These are phyloP conservation scores for Apocheima hispidaria DNA, from an alignment of 2,888 invertebrate genomes.

Conservation along the genomic window DNA sequence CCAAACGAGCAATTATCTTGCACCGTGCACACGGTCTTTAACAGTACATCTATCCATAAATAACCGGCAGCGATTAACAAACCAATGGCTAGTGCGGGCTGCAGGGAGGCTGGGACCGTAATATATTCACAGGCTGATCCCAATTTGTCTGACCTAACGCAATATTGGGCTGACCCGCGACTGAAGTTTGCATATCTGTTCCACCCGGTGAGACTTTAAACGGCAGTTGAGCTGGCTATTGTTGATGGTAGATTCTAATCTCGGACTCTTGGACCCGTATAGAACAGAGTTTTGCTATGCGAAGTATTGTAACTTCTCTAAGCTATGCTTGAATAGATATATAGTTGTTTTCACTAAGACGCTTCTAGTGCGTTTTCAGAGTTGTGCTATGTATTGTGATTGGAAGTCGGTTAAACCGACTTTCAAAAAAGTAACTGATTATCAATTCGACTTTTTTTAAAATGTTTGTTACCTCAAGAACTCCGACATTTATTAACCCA, in stretches of 20 bases:
- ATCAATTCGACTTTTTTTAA: no score
- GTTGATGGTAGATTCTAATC: conserved; percentile 31
- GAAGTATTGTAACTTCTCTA: background rate
- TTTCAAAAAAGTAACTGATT: no score
- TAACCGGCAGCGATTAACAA: conserved; percentile 83
- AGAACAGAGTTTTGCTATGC: background rate
- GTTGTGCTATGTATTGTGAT: no score
- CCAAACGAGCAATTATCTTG: background rate
- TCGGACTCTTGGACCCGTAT: conserved; percentile 12
- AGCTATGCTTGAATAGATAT: no score
- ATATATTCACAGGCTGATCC: conserved; percentile 84
- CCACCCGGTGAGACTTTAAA: conserved; percentile 34
- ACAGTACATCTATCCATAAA: conserved; percentile 63
- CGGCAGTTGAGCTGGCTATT: conserved; percentile 24
- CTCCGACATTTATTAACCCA: no score
- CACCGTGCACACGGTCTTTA: conserved; percentile 22
- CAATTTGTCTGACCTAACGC: conserved; percentile 85
- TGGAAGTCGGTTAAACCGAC: no score
- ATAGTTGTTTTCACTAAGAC: no score
- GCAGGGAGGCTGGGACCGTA: conserved; percentile 64
- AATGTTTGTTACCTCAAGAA: no score
- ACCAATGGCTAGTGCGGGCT: conserved; percentile 72
- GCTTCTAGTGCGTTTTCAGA: no score
- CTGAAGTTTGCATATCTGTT: conserved; percentile 60
- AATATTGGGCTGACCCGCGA: conserved; percentile 71